Percentiles rank a stretch among this genome's conserved stretches.
phyloP scores from a whole-genome alignment of 2,888 invertebrate genomes.

The Seladonia tumulorum region DNA sequence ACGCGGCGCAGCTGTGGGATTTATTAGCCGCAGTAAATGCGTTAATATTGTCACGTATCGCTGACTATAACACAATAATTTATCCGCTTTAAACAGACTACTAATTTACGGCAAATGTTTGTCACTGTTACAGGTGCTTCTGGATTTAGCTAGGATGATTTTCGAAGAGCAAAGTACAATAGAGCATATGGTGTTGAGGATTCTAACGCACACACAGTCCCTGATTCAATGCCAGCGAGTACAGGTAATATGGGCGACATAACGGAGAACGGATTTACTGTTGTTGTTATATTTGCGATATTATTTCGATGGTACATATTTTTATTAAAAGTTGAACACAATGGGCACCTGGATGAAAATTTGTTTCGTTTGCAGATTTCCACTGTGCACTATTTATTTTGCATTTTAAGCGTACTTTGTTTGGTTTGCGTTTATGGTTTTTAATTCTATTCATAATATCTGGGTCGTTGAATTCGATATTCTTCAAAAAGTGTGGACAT shows the following conservation, averaged over 20 bases:
- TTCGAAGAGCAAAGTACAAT: conserved; percentile 98
- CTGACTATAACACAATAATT: not conserved
- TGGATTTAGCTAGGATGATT: conserved; percentile 97
- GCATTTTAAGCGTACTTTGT: not conserved
- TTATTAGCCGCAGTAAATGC: not conserved
- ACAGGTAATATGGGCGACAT: conserved; percentile 87
- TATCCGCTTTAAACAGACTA: not conserved
- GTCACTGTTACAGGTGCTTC: conserved; percentile 87
- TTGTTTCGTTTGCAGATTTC: not conserved
- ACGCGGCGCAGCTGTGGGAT: not conserved
- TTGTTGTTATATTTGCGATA: not conserved
- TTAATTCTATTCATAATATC: not conserved
- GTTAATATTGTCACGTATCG: not conserved
- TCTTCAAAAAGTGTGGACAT: not conserved
- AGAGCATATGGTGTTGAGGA: conserved; percentile 96
- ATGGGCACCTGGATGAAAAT: not conserved
- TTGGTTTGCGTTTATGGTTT: not conserved
- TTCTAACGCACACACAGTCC: conserved; percentile 96
- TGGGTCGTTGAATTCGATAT: not conserved
- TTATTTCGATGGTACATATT: not conserved
- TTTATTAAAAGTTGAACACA: not conserved
- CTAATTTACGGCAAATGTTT: conserved; percentile 9
- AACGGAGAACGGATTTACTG: not conserved
- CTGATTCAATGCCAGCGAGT: conserved; percentile 97
- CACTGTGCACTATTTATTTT: not conserved